These are phyloP conservation scores for Diplodus sargus DNA, from an alignment of 2,797 vertebrate genomes.

Conservation along the genomic window DNA sequence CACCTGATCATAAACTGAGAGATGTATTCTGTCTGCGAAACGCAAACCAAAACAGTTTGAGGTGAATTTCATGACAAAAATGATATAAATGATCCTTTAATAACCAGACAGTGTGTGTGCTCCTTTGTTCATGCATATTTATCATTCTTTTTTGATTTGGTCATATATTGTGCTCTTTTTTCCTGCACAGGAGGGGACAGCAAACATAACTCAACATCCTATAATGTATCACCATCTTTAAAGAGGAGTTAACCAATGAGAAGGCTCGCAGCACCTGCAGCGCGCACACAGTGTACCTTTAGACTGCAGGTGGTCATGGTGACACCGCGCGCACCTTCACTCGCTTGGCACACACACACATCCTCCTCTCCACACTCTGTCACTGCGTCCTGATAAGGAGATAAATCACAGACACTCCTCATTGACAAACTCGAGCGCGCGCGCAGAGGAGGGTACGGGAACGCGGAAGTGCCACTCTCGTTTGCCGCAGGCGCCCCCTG, in stretches of 20 bases:
- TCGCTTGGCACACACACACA: neutral
- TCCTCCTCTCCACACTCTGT: neutral
- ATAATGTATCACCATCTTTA: neutral
- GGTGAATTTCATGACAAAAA: conserved; percentile 2
- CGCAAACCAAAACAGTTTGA: conserved; percentile 5
- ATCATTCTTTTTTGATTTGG: neutral
- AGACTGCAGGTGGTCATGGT: neutral
- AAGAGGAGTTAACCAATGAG: neutral
- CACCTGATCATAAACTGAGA: conserved; percentile 18
- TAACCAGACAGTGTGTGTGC: neutral
- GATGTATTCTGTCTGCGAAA: neutral
- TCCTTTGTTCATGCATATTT: conserved; percentile 20
- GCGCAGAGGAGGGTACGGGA: neutral
- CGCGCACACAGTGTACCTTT: neutral
- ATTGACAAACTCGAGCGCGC: conserved; percentile 9
- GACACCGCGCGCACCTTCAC: neutral
- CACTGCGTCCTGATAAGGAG: neutral
- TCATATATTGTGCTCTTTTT: neutral
- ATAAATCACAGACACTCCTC: conserved; percentile 16
- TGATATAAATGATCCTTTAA: conserved; percentile 19
- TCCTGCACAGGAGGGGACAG: too few species aligned
- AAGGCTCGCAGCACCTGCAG: neutral
- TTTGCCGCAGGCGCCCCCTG: conserved; percentile 50
- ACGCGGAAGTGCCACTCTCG: neutral
- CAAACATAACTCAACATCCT: too few species aligned